Evolutionary conservation across 2,888 invertebrate genomes (phyloP).

Genomic region (Lycia hirtaria): DNA sequence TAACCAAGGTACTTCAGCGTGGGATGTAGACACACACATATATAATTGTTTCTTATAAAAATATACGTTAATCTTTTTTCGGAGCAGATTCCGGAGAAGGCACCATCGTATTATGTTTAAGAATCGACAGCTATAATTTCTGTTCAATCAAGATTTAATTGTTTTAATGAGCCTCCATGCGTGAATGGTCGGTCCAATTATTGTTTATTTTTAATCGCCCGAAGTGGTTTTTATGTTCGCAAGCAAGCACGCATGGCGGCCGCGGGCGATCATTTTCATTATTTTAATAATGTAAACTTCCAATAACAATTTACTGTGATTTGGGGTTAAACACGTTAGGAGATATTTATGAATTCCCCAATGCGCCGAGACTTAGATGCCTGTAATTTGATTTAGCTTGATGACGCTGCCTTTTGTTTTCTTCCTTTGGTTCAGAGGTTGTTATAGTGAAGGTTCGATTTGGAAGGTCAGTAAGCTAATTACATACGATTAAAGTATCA

Average conservation of each 20-base stretch:
- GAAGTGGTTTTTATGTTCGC: conserved; percentile 84
- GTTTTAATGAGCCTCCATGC: conserved; percentile 85
- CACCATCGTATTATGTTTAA: conserved; percentile 83
- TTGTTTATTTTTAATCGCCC: conserved; percentile 86
- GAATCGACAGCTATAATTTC: conserved; percentile 86
- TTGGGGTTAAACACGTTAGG: conserved; percentile 84
- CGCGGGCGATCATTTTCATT: conserved; percentile 84
- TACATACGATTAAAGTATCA: background rate
- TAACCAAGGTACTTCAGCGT: conserved; percentile 78
- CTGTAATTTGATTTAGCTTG: conserved; percentile 74
- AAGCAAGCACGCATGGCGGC: conserved; percentile 81
- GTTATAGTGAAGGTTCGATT: conserved; percentile 1
- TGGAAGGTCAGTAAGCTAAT: background rate
- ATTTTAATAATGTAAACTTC: conserved; percentile 86
- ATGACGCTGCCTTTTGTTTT: conserved; percentile 56
- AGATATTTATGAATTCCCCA: conserved; percentile 80
- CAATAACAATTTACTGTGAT: conserved; percentile 86
- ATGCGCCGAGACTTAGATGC: conserved; percentile 67
- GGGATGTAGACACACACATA: conserved; percentile 75
- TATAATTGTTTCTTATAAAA: conserved; percentile 86
- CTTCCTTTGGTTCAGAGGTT: conserved; percentile 52
- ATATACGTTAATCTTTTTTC: conserved; percentile 84
- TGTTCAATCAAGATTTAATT: conserved; percentile 86
- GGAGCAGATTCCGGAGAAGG: conserved; percentile 79
- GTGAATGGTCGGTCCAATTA: conserved; percentile 85